Conservation (phyloP, 2,113 vertebrate species). For the Alligator mississippiensis region DNA sequence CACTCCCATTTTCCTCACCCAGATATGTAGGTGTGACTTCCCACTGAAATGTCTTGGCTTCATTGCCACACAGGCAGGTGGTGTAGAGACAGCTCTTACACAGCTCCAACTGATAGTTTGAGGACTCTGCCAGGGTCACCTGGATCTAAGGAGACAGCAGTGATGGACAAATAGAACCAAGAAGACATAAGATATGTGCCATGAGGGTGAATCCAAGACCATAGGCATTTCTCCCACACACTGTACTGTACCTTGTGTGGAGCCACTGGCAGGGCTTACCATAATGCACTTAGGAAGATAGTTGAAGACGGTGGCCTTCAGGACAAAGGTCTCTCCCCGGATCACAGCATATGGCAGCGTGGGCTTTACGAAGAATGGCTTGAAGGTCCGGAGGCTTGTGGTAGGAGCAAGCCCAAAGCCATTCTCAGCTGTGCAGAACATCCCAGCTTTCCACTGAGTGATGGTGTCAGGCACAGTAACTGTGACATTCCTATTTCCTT, state of each 20-base stretch:
- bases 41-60: constrained; percentile 83
- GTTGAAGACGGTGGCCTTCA: constrained; percentile 86
- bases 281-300: constrained; percentile 75
- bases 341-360: constrained; percentile 86
- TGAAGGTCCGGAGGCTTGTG: constrained; percentile 79
- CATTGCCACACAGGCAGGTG: constrained; percentile 82
- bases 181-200: not conserved
- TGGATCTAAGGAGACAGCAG: constrained; percentile 72
- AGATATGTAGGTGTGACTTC: constrained; percentile 74
- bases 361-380: constrained; percentile 88
- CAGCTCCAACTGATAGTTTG: constrained; percentile 70
- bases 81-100: constrained; percentile 69
- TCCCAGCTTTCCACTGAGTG: constrained; percentile 87
- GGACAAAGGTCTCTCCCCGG: constrained; percentile 83
- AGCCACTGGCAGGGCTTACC: constrained; percentile 16
- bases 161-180: not conserved
- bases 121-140: constrained; percentile 59
- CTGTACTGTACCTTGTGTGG: not conserved
- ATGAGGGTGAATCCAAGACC: not conserved
- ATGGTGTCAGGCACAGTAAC: constrained; percentile 85
- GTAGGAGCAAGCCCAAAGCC: constrained; percentile 86
- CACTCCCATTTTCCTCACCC: constrained; percentile 73
- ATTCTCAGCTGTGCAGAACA: constrained; percentile 82
- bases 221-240: not conserved
- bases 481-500: constrained; percentile 46